Percentiles rank a stretch among this genome's conserved stretches.
These are phyloP conservation scores for Cephus pulcher DNA, from an alignment of 2,888 invertebrate species.

Conservation along the genomic window DNA sequence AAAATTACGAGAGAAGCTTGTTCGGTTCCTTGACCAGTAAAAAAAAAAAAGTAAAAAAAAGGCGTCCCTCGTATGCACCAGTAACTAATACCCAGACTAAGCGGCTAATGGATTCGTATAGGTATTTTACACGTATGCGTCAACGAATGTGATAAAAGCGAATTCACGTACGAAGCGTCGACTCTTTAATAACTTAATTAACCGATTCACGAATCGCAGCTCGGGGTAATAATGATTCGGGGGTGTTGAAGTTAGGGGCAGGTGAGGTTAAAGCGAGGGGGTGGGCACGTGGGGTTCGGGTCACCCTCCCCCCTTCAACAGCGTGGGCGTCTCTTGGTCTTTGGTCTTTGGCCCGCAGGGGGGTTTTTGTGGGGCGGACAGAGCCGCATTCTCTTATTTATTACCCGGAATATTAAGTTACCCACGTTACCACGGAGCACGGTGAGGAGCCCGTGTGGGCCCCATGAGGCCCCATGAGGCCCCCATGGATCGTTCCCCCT, in stretches of 20 bases:
- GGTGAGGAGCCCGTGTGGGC: constrained; percentile 22
- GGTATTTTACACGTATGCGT: neutral
- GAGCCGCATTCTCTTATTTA: constrained; percentile 60
- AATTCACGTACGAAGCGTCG: neutral
- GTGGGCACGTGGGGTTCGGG: constrained; percentile 17
- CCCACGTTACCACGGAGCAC: constrained; percentile 54
- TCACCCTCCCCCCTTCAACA: constrained; percentile 6
- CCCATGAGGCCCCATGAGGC: constrained; percentile 36
- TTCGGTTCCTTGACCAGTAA: neutral
- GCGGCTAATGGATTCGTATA: neutral
- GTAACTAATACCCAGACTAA: neutral
- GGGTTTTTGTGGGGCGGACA: constrained; percentile 58
- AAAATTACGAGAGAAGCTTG: neutral
- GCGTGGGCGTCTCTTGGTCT: constrained; percentile 30
- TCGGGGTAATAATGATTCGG: constrained; percentile 26
- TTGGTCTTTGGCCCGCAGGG: constrained; percentile 38
- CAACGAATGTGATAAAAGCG: neutral
- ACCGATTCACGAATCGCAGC: neutral
- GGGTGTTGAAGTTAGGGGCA: constrained; percentile 42
- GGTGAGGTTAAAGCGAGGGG: constrained; percentile 4
- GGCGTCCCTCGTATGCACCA: neutral
- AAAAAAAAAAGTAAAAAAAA: neutral
- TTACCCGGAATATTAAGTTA: constrained; percentile 63
- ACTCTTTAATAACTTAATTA: neutral
- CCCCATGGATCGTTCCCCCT: constrained; percentile 34